Conservation (phyloP, 2,113 vertebrate species). For the Galbula dea region DNA sequence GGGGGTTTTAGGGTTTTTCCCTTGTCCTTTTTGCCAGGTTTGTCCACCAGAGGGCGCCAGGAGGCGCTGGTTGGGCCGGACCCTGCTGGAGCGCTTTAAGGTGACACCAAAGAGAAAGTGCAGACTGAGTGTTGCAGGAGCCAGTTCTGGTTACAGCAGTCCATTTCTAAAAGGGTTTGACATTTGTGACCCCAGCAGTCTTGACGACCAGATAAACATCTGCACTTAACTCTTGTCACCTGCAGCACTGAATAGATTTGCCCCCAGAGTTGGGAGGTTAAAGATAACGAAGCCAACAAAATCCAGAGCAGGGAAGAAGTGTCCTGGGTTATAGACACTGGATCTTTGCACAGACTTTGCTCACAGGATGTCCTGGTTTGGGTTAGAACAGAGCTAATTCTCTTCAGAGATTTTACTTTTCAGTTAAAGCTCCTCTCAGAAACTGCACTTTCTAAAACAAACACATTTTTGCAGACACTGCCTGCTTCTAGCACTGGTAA, state of each 20-base stretch:
- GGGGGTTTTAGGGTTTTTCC: neutral
- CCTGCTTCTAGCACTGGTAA: too few relatives aligned
- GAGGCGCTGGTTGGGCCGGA: neutral
- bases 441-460: too few relatives aligned
- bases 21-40: neutral
- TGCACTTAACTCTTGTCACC: neutral
- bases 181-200: neutral
- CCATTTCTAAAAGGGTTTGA: neutral
- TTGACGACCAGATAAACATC: neutral
- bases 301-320: neutral
- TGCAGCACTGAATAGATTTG: neutral
- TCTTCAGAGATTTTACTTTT: too few relatives aligned
- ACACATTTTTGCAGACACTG: too few relatives aligned
- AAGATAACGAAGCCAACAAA: neutral
- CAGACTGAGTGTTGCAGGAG: neutral
- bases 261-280: neutral
- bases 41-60: constrained; percentile 21
- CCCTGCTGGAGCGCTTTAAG: too few relatives aligned
- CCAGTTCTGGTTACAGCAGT: neutral
- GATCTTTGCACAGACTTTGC: neutral
- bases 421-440: too few relatives aligned
- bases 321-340: neutral
- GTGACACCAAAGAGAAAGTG: fast-evolving
- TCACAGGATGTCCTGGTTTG: too few relatives aligned
- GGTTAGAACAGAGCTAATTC: too few relatives aligned